Conservation (phyloP, 2,113 vertebrate genomes). For the Burhinus oedicnemus region DNA sequence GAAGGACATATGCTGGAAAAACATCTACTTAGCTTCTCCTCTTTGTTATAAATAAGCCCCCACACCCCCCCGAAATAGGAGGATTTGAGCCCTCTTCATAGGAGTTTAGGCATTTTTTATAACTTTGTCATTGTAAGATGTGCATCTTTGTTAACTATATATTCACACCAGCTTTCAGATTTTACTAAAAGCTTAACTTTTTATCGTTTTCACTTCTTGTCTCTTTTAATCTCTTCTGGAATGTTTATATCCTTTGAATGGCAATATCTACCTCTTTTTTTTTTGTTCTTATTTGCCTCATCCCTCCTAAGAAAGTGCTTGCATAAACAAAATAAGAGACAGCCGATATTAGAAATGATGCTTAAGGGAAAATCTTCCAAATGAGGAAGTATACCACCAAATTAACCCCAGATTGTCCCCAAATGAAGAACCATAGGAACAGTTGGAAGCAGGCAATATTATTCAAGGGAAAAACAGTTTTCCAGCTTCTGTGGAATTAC, state of each 20-base stretch:
- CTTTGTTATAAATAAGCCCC: neutral
- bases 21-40: neutral
- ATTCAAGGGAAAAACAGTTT: neutral
- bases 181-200: neutral
- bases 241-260: neutral
- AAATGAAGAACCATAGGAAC: neutral
- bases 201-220: neutral
- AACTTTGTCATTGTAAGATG: neutral
- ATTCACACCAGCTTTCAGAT: neutral
- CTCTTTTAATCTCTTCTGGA: neutral
- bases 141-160: neutral
- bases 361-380: neutral
- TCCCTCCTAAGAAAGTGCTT: neutral
- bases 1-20: neutral
- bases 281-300: neutral
- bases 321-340: neutral
- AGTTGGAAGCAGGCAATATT: neutral
- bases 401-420: neutral
- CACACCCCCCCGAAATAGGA: neutral
- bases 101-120: neutral
- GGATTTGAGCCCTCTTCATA: neutral
- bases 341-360: neutral
- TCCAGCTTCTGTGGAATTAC: neutral
- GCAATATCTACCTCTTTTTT: neutral
- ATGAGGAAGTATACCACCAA: neutral